Evolutionary conservation across 2,888 invertebrate genomes (phyloP), one percentile per base, ranked within the genome.

Genomic region (Elegia similella): DNA sequence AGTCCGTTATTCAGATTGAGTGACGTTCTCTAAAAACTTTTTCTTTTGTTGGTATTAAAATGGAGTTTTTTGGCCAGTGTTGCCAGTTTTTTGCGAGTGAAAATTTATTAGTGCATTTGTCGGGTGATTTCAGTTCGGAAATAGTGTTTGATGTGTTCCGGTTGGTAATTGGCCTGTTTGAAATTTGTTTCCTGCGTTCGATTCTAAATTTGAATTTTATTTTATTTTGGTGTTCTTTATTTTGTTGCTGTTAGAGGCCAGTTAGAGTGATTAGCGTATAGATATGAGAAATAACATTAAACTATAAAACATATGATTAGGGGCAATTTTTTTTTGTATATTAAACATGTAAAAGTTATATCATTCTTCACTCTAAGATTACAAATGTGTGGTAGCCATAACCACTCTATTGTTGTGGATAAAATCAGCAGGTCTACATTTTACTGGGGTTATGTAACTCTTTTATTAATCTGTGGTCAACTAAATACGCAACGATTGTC

Each of bases 101-200:
- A 78, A 79, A 86, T 88, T 88, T 87, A 88, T 87, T 78, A 71
- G 69, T 66, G 68, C 60, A 78, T 82, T 80, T 81, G 82, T 83
- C 85, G 84, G 79, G 50, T 50, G 50, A 64, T 56, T 65, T 69
- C 53, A 55, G 62, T 70, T 73, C 72, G 71, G 72, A 73, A 70
- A 71, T 72, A 71, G 73, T 74, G 69, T 69, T 74, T 73, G 69
- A 65, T 42, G 58, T 57, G 69, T 75, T 70, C 75, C 67, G 67
- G 68, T 63, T 47, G 57, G 58, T 61, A 64, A 61, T 61, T 62
- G 59, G 60, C 46, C 48, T 52, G 54, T 58, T 60, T 57, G 23
- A 56, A 30, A 50, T 50, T 34, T 50, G 50, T 50, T 50, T 50
- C 50, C 50, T 50, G 2, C 50, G 50, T 34, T 50, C n/a, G n/a